Percentiles rank a stretch among this genome's conserved stretches.
Evolutionary conservation across 2,113 vertebrate genomes (phyloP).

Genomic region (Electrona antarctica): DNA sequence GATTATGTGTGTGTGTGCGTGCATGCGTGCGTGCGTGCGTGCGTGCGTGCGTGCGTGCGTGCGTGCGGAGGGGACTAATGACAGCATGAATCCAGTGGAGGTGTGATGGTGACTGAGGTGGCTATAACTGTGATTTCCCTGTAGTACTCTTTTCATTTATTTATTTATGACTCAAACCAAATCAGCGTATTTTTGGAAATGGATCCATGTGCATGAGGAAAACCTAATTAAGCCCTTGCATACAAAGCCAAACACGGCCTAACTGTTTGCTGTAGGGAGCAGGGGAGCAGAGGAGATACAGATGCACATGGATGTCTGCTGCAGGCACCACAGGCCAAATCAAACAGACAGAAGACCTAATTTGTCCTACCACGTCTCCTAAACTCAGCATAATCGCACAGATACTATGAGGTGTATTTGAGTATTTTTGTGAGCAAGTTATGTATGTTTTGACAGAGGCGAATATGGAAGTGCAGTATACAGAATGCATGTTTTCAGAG

Average conservation of each 20-base stretch:
- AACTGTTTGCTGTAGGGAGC: conserved; percentile 31
- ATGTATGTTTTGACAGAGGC: not conserved
- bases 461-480: not conserved
- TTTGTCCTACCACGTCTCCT: not conserved
- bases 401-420: not conserved
- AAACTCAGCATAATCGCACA: conserved; percentile 2
- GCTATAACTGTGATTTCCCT: conserved; percentile 57
- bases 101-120: conserved; percentile 43
- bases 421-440: not conserved
- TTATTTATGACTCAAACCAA: conserved; percentile 43
- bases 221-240: conserved; percentile 55
- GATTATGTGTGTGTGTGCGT: no score
- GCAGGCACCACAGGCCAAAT: not conserved
- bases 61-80: no score
- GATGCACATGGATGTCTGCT: not conserved
- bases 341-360: conserved; percentile 1
- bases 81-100: not conserved
- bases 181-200: conserved; percentile 61
- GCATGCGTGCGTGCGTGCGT: no score
- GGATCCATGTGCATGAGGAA: conserved; percentile 46
- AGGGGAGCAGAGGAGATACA: not conserved
- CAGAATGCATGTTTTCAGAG: no score
- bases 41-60: no score
- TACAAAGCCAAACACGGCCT: conserved; percentile 40
- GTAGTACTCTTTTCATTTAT: conserved; percentile 42